Evolutionary conservation across 2,113 vertebrate genomes (phyloP), one percentile per base, ranked within the genome.

Genomic region (Sinocyclocheilus grahami): DNA sequence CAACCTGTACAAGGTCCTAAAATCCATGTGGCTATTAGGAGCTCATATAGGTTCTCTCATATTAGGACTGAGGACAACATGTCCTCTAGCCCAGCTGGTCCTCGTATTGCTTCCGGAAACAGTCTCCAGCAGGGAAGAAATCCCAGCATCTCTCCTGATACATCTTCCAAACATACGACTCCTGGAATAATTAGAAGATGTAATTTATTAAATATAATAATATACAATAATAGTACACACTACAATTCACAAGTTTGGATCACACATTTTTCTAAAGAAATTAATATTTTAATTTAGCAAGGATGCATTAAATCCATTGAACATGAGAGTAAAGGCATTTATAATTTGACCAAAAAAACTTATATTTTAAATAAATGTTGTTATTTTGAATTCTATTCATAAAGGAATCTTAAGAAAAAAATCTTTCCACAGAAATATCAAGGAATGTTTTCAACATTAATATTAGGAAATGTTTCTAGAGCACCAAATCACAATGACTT

Each of bases 61-160:
- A 46, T 85, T 22, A 3, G 85, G 84, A 71, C 78, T 53, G 58
- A 81, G 78, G 83, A 63, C 72, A 33, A 37, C 33, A 5, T 79
- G 60, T 83, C 86, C 62, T 90, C 92, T 96, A 99, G 88, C 97
- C 96, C 92, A 99, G 92, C 93, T 96, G 98, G 95, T 99, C 98
- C 95, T 99, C 98, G 1, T 99, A 99, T 89, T 99, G 98, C 92
- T 99, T 99, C 39, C 98, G 96, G 94, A 99, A 99, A 92, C 98
- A 99, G 93, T 99, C 98, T 55, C 98, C 98, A 12, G 97, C 97
- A 1, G 98, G 98, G 94, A 98, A 99, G 88, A 99, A 99, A 91
- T 99, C 98, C 98, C 98, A 99, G 39, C 98, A 99, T 92, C 98
- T 94, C 93, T 98, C 97, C 92, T 99, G 98, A 92, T 99, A 99